phyloP scores from a whole-genome alignment of 2,797 vertebrate species.

The Acropternis orthonyx region DNA sequence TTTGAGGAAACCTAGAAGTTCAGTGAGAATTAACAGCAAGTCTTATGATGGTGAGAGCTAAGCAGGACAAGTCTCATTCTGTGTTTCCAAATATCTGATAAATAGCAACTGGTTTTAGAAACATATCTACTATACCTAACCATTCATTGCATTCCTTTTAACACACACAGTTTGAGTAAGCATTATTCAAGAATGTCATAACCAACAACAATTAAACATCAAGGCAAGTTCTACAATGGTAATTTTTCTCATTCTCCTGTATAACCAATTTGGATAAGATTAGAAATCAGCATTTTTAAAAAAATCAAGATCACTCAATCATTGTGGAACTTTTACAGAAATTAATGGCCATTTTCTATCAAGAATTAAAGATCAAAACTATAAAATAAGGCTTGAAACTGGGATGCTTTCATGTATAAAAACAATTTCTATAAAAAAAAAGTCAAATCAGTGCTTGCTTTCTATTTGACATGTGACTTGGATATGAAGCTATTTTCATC shows the following conservation, averaged over 20 bases:
- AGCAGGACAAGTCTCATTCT: neutral
- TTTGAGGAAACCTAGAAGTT: neutral
- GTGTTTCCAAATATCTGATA: neutral
- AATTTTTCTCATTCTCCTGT: neutral
- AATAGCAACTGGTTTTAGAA: neutral
- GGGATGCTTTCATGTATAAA: neutral
- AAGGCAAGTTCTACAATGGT: neutral
- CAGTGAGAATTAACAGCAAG: neutral
- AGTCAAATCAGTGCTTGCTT: neutral
- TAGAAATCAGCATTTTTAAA: neutral
- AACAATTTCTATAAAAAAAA: neutral
- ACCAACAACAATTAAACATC: neutral
- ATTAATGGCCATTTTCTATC: neutral
- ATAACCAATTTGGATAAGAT: neutral
- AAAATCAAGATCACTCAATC: neutral
- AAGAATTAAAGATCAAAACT: neutral
- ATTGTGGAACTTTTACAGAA: neutral
- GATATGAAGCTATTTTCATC: neutral
- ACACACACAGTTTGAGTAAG: neutral
- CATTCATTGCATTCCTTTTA: neutral
- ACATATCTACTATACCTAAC: neutral
- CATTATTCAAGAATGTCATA: neutral
- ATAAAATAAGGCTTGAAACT: neutral
- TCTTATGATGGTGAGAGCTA: neutral
- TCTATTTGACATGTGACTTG: neutral